phyloP scores from a whole-genome alignment of 2,113 vertebrate species.

The Saimiri boliviensis region DNA sequence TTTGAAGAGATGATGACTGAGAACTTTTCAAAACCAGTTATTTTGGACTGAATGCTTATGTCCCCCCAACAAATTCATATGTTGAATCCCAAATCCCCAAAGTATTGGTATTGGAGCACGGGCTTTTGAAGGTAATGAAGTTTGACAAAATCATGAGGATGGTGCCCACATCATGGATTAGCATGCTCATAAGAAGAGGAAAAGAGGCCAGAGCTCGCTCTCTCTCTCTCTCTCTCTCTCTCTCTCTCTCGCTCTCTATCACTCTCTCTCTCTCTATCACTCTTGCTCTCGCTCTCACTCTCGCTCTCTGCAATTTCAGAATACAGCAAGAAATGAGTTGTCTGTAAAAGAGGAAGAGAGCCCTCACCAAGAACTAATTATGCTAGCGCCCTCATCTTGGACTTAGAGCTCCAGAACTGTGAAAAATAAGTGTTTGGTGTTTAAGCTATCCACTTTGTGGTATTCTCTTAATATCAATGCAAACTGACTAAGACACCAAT shows the following conservation, averaged over 20 bases:
- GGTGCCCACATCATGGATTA: neutral
- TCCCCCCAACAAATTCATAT: neutral
- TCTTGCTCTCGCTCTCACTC: too few species aligned
- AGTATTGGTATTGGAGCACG: neutral
- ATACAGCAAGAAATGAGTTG: neutral
- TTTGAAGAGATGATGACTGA: neutral
- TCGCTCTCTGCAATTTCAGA: neutral
- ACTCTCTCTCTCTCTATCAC: rapidly evolving
- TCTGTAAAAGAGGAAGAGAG: neutral
- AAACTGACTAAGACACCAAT: neutral
- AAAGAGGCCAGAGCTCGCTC: neutral
- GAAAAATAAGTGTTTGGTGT: neutral
- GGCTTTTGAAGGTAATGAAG: neutral
- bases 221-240: rapidly evolving
- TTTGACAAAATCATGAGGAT: neutral
- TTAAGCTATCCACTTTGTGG: neutral
- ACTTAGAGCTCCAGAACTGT: neutral
- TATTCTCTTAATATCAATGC: neutral
- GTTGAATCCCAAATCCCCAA: neutral
- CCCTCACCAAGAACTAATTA: neutral
- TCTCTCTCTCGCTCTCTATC: rapidly evolving
- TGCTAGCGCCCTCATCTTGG: neutral
- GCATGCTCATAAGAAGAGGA: neutral
- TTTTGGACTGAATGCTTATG: neutral
- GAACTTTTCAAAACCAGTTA: neutral